Evolutionary conservation across 2,888 invertebrate genomes (phyloP).

Genomic region (Aproaerema taeniolella): DNA sequence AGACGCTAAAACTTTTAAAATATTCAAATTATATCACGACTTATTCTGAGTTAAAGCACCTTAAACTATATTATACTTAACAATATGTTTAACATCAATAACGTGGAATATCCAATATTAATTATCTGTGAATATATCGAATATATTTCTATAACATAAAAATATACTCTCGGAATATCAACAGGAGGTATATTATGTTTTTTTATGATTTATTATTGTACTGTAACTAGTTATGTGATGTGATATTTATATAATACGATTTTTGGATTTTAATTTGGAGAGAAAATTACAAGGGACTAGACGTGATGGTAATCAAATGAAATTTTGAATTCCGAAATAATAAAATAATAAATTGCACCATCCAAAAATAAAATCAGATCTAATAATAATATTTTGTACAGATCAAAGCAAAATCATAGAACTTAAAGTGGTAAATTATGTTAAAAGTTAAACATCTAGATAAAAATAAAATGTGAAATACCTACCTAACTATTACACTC

Average conservation of each 20-base stretch:
- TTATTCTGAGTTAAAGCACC: conserved; percentile 69
- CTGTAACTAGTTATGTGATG: conserved; percentile 47
- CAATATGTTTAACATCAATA: conserved; percentile 44
- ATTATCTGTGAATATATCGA: conserved; percentile 51
- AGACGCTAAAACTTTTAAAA: conserved; percentile 32
- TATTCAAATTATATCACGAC: conserved; percentile 57
- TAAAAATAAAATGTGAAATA: conserved; percentile 60
- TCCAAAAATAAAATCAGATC: conserved; percentile 56
- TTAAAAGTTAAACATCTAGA: conserved; percentile 59
- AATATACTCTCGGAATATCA: conserved; percentile 62
- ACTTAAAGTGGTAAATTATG: conserved; percentile 65
- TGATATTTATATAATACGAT: conserved; percentile 36
- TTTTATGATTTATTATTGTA: conserved; percentile 36
- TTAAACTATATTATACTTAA: conserved; percentile 47
- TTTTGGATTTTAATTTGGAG: conserved; percentile 4
- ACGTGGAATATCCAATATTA: conserved; percentile 45
- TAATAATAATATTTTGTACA: conserved; percentile 57
- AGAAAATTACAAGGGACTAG: conserved; percentile 3
- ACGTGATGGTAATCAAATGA: neutral
- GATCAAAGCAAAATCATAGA: conserved; percentile 75
- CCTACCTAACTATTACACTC: conserved; percentile 45
- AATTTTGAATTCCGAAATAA: neutral
- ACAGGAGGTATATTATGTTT: conserved; percentile 57
- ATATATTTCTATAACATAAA: conserved; percentile 49
- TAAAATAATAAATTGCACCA: conserved; percentile 36